Conservation (phyloP, 2,888 invertebrate genomes). For the Epistrophe grossulariae region DNA sequence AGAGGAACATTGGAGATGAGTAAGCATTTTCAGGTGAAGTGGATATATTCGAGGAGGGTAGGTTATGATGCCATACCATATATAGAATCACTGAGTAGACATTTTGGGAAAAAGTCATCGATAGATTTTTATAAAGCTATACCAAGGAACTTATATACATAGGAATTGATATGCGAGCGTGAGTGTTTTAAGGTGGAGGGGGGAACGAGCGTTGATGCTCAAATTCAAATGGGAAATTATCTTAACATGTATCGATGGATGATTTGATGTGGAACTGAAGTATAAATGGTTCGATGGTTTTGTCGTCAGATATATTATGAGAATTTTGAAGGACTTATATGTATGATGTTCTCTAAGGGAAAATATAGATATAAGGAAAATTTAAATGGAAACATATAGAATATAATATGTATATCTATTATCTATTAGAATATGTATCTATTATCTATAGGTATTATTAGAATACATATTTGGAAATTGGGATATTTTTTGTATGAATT, state of each 20-base stretch:
- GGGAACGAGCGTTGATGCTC: conserved; percentile 5
- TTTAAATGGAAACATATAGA: too few relatives aligned
- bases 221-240: conserved; percentile 73
- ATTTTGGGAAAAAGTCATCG: conserved; percentile 25
- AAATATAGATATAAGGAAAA: not conserved
- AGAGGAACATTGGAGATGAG: conserved; percentile 54
- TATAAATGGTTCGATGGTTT: conserved; percentile 27
- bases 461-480: too few relatives aligned
- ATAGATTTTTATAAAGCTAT: conserved; percentile 17
- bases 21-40: conserved; percentile 62
- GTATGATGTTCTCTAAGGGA: not conserved
- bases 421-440: too few relatives aligned
- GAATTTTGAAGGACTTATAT: conserved; percentile 41
- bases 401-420: too few relatives aligned
- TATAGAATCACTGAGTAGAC: conserved; percentile 29
- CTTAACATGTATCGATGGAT: conserved; percentile 59
- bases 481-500: too few relatives aligned
- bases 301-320: conserved; percentile 33
- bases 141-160: too few relatives aligned
- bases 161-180: not conserved
- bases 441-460: too few relatives aligned
- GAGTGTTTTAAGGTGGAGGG: not conserved
- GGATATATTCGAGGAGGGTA: conserved; percentile 11
- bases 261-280: conserved; percentile 49
- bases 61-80: not conserved